These are phyloP conservation scores for human DNA, from an alignment of 2,113 vertebrate genomes.

Conservation along the genomic window DNA sequence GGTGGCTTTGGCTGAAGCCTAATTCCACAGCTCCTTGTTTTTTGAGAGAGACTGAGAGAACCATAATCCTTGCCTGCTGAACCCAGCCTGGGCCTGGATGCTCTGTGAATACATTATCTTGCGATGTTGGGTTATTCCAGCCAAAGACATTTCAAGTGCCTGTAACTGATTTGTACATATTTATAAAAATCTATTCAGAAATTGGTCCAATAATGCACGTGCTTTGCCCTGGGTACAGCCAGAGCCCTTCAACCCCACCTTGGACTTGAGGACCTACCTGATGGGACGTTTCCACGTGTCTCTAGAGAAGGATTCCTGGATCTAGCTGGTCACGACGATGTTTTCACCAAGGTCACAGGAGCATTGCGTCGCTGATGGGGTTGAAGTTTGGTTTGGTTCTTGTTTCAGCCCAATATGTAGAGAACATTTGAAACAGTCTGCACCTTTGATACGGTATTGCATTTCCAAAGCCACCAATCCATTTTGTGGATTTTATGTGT, in stretches of 20 bases:
- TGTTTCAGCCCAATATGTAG: slow-evolving; percentile 74
- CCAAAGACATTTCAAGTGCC: slow-evolving; percentile 99
- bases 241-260: slow-evolving; percentile 64
- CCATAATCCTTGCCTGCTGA: slow-evolving; percentile 92
- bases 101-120: slow-evolving; percentile 93
- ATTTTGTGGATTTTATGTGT: slow-evolving; percentile 75
- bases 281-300: fast-evolving
- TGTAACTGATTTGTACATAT: slow-evolving; percentile 99
- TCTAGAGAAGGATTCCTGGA: background rate
- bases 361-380: background rate
- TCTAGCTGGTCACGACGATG: slow-evolving; percentile 64
- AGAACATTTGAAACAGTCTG: slow-evolving; percentile 80
- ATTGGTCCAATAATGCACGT: slow-evolving; percentile 84
- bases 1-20: slow-evolving; percentile 97
- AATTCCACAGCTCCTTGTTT: slow-evolving; percentile 76
- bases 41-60: slow-evolving; percentile 82
- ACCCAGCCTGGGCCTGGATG: slow-evolving; percentile 87
- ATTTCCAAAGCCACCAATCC: slow-evolving; percentile 82
- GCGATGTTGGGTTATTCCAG: slow-evolving; percentile 99
- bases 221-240: slow-evolving; percentile 79
- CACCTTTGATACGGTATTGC: slow-evolving; percentile 81
- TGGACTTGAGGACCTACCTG: slow-evolving; percentile 64
- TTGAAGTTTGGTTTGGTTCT: slow-evolving; percentile 52
- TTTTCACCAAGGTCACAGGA: slow-evolving; percentile 74
- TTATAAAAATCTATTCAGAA: slow-evolving; percentile 89